A percentile compares a stretch with the other conserved stretches of the same genome.
phyloP scores from a whole-genome alignment of 1,140 invertebrate genomes.

The Delia radicum region DNA sequence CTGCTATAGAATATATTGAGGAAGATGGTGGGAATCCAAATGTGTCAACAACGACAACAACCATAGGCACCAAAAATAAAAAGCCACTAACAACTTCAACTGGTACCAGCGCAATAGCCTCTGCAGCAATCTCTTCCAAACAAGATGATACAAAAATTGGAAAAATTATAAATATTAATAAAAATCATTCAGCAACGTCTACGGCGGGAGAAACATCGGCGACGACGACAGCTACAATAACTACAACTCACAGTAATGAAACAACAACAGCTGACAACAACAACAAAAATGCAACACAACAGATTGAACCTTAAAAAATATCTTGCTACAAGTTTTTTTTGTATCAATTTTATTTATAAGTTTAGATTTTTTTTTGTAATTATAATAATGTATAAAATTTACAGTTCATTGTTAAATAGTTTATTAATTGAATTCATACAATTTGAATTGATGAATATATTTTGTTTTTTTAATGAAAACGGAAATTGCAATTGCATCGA shows the following conservation, averaged over 20 bases:
- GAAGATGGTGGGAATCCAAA: constrained; percentile 12
- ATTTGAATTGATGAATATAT: neutral
- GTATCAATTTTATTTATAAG: constrained; percentile 35
- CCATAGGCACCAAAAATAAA: constrained; percentile 24
- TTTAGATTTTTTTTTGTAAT: constrained; percentile 7
- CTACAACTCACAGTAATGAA: constrained; percentile 27
- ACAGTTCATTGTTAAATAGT: constrained; percentile 14
- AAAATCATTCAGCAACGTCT: neutral
- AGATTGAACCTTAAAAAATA: constrained; percentile 33
- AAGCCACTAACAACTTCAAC: neutral
- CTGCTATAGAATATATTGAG: constrained; percentile 51
- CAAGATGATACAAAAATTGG: neutral
- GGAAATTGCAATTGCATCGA: too few species aligned
- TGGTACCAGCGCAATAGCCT: neutral
- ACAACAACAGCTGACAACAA: constrained; percentile 42
- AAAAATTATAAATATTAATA: neutral
- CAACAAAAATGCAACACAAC: constrained; percentile 25
- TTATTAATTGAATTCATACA: constrained; percentile 2
- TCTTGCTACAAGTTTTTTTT: constrained; percentile 41
- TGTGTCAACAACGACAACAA: constrained; percentile 6
- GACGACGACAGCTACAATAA: neutral
- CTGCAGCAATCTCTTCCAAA: neutral
- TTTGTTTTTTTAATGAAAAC: neutral
- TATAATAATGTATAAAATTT: constrained; percentile 15
- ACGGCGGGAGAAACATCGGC: neutral